Conservation (phyloP, 2,797 vertebrate genomes). For the Alcedo quadribrachys region DNA sequence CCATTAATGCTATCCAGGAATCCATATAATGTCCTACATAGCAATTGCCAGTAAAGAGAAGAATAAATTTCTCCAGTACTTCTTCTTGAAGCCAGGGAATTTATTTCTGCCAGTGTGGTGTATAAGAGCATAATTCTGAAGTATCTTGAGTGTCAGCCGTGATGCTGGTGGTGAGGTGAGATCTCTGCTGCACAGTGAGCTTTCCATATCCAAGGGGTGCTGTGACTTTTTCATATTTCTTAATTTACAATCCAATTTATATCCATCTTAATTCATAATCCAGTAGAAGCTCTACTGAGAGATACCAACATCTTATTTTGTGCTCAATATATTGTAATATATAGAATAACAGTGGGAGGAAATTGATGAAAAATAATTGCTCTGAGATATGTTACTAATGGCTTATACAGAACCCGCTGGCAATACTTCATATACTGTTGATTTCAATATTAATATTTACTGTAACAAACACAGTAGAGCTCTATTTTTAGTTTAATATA, state of each 20-base stretch:
- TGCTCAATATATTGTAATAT: not conserved
- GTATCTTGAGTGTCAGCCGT: not conserved
- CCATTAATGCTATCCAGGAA: conserved; percentile 51
- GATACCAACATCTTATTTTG: not conserved
- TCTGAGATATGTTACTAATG: conserved; percentile 35
- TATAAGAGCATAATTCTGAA: conserved; percentile 37
- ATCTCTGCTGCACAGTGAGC: not conserved
- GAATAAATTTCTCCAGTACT: not conserved
- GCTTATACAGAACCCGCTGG: conserved; percentile 14
- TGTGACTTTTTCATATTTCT: not conserved
- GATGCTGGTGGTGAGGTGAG: conserved; percentile 19
- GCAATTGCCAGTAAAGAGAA: conserved; percentile 31
- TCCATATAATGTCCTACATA: conserved; percentile 63
- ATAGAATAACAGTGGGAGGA: conserved; percentile 29
- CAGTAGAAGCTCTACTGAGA: not conserved
- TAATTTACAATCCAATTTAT: not conserved
- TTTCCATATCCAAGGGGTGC: not conserved
- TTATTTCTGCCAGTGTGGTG: conserved; percentile 2
- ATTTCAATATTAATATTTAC: conserved; percentile 40
- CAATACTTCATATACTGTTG: conserved; percentile 27
- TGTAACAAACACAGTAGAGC: conserved; percentile 30
- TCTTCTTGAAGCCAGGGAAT: conserved; percentile 7
- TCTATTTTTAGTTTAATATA: conserved; percentile 58
- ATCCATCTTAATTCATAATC: conserved; percentile 1
- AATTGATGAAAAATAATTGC: conserved; percentile 57